Conservation (phyloP, 2,113 vertebrate species). For the Laticauda colubrina region DNA sequence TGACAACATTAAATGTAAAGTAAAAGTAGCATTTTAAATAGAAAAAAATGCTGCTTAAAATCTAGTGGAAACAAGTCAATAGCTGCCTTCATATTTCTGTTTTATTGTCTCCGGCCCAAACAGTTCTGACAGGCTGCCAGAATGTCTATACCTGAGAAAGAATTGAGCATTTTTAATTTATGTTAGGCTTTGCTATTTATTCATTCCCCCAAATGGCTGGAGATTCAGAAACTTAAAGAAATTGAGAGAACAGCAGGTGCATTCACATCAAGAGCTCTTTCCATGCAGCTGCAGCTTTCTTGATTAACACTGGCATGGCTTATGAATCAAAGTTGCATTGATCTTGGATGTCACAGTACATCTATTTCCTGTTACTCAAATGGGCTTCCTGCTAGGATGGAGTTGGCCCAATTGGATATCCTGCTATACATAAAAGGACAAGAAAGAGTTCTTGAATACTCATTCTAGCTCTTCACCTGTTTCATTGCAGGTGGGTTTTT, state of each 20-base stretch:
- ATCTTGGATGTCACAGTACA: not conserved
- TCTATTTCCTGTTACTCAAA: constrained; percentile 26
- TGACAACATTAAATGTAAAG: not conserved
- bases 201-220: not conserved
- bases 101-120: not conserved
- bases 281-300: constrained; percentile 4
- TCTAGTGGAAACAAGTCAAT: not conserved
- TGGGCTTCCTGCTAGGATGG: constrained; percentile 3
- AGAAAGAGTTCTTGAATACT: constrained; percentile 46
- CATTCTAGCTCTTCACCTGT: constrained; percentile 48
- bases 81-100: not conserved
- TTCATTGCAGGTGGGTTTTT: constrained; percentile 54
- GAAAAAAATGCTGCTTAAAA: not conserved
- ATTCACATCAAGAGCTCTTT: constrained; percentile 35
- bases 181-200: not conserved
- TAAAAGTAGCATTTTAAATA: not conserved
- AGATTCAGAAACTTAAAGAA: constrained; percentile 35
- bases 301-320: not conserved
- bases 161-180: not conserved
- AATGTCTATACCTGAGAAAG: not conserved
- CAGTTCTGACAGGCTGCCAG: not conserved
- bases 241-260: constrained; percentile 49
- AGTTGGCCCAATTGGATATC: constrained; percentile 53
- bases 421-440: constrained; percentile 20
- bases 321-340: fast-evolving